A percentile compares a stretch with the other conserved stretches of the same genome.
Evolutionary conservation across 2,888 invertebrate species (phyloP).

Genomic region (Dinocampus coccinellae): DNA sequence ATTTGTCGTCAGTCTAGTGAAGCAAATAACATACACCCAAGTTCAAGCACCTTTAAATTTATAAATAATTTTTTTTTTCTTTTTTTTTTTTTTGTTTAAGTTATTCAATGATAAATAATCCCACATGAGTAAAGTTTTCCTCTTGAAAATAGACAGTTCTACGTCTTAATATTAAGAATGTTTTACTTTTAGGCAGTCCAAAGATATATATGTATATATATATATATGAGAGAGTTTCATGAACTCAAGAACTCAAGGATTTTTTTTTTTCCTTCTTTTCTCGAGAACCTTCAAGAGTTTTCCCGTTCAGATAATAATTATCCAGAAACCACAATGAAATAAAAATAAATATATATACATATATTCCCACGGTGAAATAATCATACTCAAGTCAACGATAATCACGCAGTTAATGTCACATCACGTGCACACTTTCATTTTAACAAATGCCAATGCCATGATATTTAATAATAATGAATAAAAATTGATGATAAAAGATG

Average conservation of each 20-base stretch:
- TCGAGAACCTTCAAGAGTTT: slow-evolving; percentile 22
- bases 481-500: too few relatives aligned
- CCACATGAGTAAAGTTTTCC: too few relatives aligned
- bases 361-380: slow-evolving; percentile 26
- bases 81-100: not conserved
- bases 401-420: slow-evolving; percentile 14
- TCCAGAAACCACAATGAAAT: slow-evolving; percentile 3
- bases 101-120: too few relatives aligned
- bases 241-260: not conserved
- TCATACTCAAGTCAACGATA: slow-evolving; percentile 7
- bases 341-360: too few relatives aligned
- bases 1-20: slow-evolving; percentile 15
- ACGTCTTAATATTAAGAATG: not conserved
- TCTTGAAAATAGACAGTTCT: too few relatives aligned
- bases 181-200: too few relatives aligned
- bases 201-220: too few relatives aligned
- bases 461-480: too few relatives aligned
- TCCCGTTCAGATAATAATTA: slow-evolving; percentile 4
- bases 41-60: slow-evolving; percentile 17
- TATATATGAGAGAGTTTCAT: too few relatives aligned
- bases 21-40: slow-evolving; percentile 4
- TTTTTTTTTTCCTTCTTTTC: not conserved
- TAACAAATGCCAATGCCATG: slow-evolving; percentile 1
- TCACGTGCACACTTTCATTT: slow-evolving; percentile 9
- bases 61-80: not conserved